Conservation (phyloP, 2,797 vertebrate species). For the Tauraco hartlaubi region DNA sequence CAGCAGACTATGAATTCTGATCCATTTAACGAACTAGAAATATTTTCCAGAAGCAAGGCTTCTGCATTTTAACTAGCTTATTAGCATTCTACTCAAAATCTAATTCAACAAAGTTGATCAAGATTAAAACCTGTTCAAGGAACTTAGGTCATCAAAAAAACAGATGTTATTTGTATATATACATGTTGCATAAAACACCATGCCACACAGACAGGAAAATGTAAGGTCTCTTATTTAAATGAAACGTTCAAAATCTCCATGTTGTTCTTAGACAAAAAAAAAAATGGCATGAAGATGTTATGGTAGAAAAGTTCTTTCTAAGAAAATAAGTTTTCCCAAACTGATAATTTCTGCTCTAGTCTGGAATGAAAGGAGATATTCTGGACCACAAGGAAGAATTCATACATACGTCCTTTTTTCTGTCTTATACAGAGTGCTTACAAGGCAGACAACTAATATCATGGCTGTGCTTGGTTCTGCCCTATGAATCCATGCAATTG, state of each 20-base stretch:
- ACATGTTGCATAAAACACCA: background rate
- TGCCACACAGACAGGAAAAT: background rate
- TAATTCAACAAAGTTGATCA: background rate
- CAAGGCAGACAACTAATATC: background rate
- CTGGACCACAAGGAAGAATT: background rate
- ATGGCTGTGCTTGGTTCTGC: background rate
- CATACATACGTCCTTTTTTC: background rate
- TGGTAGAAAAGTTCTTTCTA: background rate
- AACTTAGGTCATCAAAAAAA: background rate
- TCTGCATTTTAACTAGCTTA: conserved; percentile 1
- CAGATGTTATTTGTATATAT: background rate
- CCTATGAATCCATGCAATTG: background rate
- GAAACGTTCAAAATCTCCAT: background rate
- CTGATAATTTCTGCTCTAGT: background rate
- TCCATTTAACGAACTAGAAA: conserved; percentile 2
- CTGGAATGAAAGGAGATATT: background rate
- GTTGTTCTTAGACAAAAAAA: background rate
- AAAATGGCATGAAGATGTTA: background rate
- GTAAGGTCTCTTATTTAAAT: background rate
- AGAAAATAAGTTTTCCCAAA: background rate
- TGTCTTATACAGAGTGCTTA: background rate
- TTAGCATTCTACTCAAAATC: conserved; percentile 24
- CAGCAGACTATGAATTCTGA: conserved; percentile 39
- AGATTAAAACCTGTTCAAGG: background rate
- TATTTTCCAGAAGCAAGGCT: conserved; percentile 10